phyloP scores from a whole-genome alignment of 2,113 vertebrate species.

The Numida meleagris region DNA sequence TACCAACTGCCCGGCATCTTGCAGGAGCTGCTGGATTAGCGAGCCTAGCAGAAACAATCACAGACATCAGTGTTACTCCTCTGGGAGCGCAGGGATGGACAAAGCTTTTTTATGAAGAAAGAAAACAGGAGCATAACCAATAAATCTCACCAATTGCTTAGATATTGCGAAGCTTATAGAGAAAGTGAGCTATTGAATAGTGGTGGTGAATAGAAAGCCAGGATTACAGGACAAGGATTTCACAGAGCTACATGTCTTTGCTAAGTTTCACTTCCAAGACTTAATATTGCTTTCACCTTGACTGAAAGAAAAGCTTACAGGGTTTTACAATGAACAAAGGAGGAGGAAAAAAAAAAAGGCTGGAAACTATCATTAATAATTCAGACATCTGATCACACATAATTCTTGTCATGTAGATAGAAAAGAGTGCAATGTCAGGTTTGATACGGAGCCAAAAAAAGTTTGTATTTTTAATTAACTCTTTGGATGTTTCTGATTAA shows the following conservation, averaged over 20 bases:
- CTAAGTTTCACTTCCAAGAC: slow-evolving; percentile 27
- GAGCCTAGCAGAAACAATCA: slow-evolving; percentile 51
- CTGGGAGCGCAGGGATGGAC: background rate
- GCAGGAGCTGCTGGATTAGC: slow-evolving; percentile 40
- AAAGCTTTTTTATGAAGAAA: slow-evolving; percentile 59
- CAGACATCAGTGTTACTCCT: background rate
- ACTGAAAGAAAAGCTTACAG: slow-evolving; percentile 55
- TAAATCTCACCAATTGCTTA: slow-evolving; percentile 65
- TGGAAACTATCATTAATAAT: slow-evolving; percentile 61
- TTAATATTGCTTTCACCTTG: slow-evolving; percentile 69
- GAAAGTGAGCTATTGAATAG: slow-evolving; percentile 62
- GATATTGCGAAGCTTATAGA: slow-evolving; percentile 52
- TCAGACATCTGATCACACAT: slow-evolving; percentile 27
- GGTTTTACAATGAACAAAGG: slow-evolving; percentile 50
- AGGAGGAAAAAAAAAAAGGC: slow-evolving; percentile 16
- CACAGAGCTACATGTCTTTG: slow-evolving; percentile 45
- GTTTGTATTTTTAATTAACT: slow-evolving; percentile 48
- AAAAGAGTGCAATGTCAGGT: slow-evolving; percentile 39
- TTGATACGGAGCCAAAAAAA: slow-evolving; percentile 2
- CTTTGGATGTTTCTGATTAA: background rate
- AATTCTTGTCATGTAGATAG: slow-evolving; percentile 45
- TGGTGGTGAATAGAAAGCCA: slow-evolving; percentile 50
- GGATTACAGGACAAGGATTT: slow-evolving; percentile 68
- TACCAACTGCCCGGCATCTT: background rate
- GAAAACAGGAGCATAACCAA: slow-evolving; percentile 57